A percentile compares a stretch with the other conserved stretches of the same genome.
These are phyloP conservation scores for Homarus americanus DNA, from an alignment of 1,140 invertebrate species.

Conservation along the genomic window DNA sequence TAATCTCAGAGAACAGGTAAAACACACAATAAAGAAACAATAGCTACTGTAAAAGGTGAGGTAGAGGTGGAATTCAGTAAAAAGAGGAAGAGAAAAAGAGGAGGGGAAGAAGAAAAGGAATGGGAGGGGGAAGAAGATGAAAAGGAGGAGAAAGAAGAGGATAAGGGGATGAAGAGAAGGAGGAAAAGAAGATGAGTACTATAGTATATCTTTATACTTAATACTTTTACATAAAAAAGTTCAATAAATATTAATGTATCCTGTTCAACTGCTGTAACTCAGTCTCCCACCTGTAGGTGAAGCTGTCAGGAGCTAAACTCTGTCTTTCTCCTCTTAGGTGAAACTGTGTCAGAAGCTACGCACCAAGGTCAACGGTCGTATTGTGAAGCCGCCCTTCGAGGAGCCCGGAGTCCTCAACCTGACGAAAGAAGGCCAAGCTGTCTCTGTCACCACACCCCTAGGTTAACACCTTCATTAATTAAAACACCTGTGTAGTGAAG, in stretches of 20 bases:
- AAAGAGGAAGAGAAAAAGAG: too few species aligned
- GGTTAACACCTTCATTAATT: neutral
- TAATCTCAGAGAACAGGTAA: too few species aligned
- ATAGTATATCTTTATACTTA: too few species aligned
- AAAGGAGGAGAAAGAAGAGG: neutral
- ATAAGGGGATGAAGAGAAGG: neutral
- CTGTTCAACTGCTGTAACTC: too few species aligned
- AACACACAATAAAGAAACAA: too few species aligned
- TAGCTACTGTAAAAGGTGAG: too few species aligned
- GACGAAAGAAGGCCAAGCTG: slow-evolving; percentile 18
- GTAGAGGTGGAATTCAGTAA: too few species aligned
- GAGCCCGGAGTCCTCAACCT: slow-evolving; percentile 76
- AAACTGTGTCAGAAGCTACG: slow-evolving; percentile 92
- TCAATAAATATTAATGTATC: too few species aligned
- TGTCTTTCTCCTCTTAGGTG: slow-evolving; percentile 80
- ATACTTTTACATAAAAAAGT: too few species aligned
- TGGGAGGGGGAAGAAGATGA: neutral
- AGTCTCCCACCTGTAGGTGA: too few species aligned
- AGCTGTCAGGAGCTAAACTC: too few species aligned
- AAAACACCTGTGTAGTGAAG: neutral
- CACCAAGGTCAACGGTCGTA: slow-evolving; percentile 90
- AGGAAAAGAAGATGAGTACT: too few species aligned
- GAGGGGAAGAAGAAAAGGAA: neutral
- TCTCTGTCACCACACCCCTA: slow-evolving; percentile 24
- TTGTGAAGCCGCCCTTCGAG: slow-evolving; percentile 84